Conservation (phyloP, 2,797 vertebrate species). For the Microctenopoma lineatum region DNA sequence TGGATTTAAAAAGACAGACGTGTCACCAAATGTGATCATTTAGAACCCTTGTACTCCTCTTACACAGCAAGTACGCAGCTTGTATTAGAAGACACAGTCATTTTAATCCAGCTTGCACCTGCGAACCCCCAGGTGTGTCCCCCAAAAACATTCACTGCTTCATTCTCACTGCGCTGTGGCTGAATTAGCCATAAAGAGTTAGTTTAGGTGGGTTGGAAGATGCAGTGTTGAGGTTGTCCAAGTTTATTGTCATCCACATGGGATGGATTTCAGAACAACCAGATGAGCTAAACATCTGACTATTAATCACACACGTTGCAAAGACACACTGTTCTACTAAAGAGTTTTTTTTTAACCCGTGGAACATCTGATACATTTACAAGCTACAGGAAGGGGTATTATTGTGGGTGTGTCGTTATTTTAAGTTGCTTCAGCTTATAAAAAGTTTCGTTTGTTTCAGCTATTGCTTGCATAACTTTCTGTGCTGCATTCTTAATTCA, state of each 20-base stretch:
- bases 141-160: constrained; percentile 27
- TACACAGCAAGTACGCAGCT: not conserved
- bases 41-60: not conserved
- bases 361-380: constrained; percentile 29
- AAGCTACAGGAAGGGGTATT: constrained; percentile 7
- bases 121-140: constrained; percentile 48
- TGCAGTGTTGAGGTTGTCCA: constrained; percentile 43
- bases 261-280: constrained; percentile 47
- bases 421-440: constrained; percentile 1
- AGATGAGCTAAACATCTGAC: constrained; percentile 41
- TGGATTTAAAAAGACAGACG: not conserved
- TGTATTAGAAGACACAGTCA: not conserved
- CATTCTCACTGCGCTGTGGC: constrained; percentile 47
- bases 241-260: constrained; percentile 61
- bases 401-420: constrained; percentile 3
- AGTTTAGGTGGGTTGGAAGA: constrained; percentile 66
- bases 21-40: not conserved
- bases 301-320: constrained; percentile 49
- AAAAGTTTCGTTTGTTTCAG: constrained; percentile 8
- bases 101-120: constrained; percentile 46
- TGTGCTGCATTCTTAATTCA: not conserved
- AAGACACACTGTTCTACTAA: constrained; percentile 38
- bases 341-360: constrained; percentile 12
- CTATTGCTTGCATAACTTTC: not conserved
- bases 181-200: constrained; percentile 61